Conservation (phyloP, 2,797 vertebrate genomes). For the Myoxocephalus aenaeus region DNA sequence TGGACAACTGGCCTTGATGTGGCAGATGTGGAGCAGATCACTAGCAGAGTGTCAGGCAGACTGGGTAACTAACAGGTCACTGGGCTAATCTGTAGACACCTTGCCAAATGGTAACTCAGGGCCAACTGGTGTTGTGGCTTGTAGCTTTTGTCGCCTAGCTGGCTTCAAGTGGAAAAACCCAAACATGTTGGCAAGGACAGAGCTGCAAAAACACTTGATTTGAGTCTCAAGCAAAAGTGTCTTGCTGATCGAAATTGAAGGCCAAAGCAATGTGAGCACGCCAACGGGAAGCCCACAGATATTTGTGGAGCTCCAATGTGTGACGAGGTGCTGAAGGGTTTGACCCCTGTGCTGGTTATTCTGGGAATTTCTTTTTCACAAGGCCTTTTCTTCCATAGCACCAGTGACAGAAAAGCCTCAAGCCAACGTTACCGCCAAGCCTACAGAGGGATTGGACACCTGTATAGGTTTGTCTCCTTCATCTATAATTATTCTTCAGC, state of each 20-base stretch:
- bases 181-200: constrained; percentile 1
- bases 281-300: background rate
- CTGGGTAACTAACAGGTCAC: constrained; percentile 44
- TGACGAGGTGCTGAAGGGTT: background rate
- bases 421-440: constrained; percentile 9
- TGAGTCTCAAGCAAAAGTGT: background rate
- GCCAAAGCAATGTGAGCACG: constrained; percentile 11
- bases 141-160: constrained; percentile 34
- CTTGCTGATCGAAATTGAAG: constrained; percentile 7
- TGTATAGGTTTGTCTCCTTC: constrained; percentile 85
- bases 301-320: background rate
- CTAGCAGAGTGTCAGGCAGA: constrained; percentile 24
- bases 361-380: constrained; percentile 1
- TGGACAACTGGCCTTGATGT: constrained; percentile 28
- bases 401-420: constrained; percentile 8
- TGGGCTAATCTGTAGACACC: constrained; percentile 38
- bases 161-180: constrained; percentile 35
- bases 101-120: constrained; percentile 57
- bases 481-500: background rate
- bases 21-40: constrained; percentile 50
- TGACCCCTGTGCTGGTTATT: constrained; percentile 2
- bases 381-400: constrained; percentile 9
- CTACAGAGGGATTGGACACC: constrained; percentile 64
- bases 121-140: constrained; percentile 42
- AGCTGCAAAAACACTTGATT: constrained; percentile 2